Base-by-base conservation (phyloP, 2,888 invertebrate species). In the Barypeithes pellucidus region DNA sequence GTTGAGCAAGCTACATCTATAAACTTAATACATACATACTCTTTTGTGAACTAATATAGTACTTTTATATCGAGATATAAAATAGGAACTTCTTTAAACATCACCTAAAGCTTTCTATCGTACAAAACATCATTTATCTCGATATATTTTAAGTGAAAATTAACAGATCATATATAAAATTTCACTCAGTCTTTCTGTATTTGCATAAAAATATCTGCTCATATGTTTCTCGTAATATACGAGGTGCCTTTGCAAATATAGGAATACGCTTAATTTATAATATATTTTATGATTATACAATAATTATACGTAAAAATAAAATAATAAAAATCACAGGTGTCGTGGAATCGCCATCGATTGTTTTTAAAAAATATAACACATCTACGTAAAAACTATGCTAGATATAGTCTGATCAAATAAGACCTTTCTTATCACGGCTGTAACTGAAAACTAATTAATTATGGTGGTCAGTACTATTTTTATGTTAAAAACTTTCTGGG, bases 161-260 rank as follows among this genome's bases (percentile, higher is more conserved):
- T 83, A 86, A 87, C 86, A 86, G 85, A 86, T 86, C 75, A 76
- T 86, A 86, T 86, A 86, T 86, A 86, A 86, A 80, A 85, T 86
- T 87, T 86, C 86, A 86, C 87, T 87, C 87, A 87, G 87, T 87
- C 87, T 87, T 87, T 87, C 87, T 86, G 86, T 86, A 86, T 86
- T 86, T 86, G 86, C 86, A 85, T 86, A 86, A 86, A 86, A 86
- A 86, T 86, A 86, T 86, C 86, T 87, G 85, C 86, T 86, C 84
- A 85, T 85, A 84, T 84, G 84, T 82, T 82, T 84, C 85, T 81
- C 85, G 82, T 85, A 84, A 85, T 85, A 84, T 85, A 85, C 82
- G 85, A 84, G 84, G 85, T 79, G 79, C 80, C 78, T 85, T 75
- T 85, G 85, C 85, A 84, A 85, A 85, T 85, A 84, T 82, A 82